Evolutionary conservation across 2,113 vertebrate species (phyloP).

Genomic region (Percina caprodes): DNA sequence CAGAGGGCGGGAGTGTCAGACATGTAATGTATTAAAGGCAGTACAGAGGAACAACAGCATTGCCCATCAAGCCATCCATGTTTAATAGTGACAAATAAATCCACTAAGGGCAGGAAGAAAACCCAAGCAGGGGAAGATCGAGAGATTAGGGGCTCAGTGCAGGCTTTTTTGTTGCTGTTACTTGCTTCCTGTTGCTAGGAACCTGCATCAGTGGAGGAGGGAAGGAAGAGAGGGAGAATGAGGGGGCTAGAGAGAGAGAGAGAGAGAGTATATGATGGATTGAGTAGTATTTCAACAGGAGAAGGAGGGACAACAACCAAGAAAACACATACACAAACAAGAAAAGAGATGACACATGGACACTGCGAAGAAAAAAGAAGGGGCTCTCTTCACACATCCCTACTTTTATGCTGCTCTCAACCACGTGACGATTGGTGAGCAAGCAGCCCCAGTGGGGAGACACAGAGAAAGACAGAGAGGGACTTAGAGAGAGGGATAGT

Average conservation of each 20-base stretch:
- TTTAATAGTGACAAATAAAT: conserved; percentile 45
- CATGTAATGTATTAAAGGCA: conserved; percentile 14
- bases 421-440: conserved; percentile 80
- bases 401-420: conserved; percentile 32
- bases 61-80: conserved; percentile 31
- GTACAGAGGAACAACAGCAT: conserved; percentile 28
- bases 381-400: conserved; percentile 25
- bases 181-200: conserved; percentile 35
- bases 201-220: conserved; percentile 37
- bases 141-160: conserved; percentile 37
- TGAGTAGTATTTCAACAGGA: conserved; percentile 49
- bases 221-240: not conserved
- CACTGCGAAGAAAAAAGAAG: conserved; percentile 18
- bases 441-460: conserved; percentile 74
- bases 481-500: conserved; percentile 74
- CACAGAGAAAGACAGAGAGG: conserved; percentile 68
- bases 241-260: not conserved
- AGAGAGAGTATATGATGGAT: conserved; percentile 26
- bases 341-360: conserved; percentile 50
- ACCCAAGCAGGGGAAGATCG: conserved; percentile 1
- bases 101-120: conserved; percentile 7
- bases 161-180: conserved; percentile 18
- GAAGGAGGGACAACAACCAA: conserved; percentile 38
- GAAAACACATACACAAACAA: conserved; percentile 61
- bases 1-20: too few species aligned